These are phyloP conservation scores for Xanthorhoe designata DNA, from an alignment of 2,888 invertebrate genomes.

Conservation along the genomic window DNA sequence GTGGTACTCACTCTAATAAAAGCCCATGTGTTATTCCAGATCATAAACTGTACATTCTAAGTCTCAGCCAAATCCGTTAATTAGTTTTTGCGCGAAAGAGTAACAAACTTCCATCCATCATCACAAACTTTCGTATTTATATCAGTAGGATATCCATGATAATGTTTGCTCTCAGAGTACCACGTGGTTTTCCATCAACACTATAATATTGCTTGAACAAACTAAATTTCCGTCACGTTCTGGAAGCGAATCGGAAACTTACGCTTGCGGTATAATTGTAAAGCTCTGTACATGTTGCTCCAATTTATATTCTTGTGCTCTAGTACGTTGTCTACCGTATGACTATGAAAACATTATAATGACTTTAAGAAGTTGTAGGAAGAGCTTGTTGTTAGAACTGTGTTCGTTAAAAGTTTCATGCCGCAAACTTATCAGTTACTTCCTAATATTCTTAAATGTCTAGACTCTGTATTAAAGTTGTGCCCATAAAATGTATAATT, in stretches of 20 bases:
- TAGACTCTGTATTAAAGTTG: too few species aligned
- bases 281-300: constrained; percentile 23
- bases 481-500: too few species aligned
- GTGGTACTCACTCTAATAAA: too few species aligned
- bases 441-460: too few species aligned
- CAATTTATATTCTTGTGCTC: background rate
- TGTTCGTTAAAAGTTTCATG: too few species aligned
- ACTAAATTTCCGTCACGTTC: constrained; percentile 36
- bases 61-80: too few species aligned
- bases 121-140: too few species aligned
- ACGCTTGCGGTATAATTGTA: constrained; percentile 34
- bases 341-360: background rate
- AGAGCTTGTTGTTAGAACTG: background rate
- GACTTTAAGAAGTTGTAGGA: background rate
- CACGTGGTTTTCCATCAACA: constrained; percentile 6
- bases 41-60: too few species aligned
- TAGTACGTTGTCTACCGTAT: background rate
- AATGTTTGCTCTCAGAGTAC: constrained; percentile 3
- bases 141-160: background rate
- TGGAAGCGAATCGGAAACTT: constrained; percentile 34
- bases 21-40: too few species aligned
- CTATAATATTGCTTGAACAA: constrained; percentile 23
- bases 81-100: too few species aligned
- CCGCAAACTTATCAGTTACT: too few species aligned
- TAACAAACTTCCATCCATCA: too few species aligned